phyloP scores from a whole-genome alignment of 2,888 invertebrate species.

The Limnephilus rhombicus region DNA sequence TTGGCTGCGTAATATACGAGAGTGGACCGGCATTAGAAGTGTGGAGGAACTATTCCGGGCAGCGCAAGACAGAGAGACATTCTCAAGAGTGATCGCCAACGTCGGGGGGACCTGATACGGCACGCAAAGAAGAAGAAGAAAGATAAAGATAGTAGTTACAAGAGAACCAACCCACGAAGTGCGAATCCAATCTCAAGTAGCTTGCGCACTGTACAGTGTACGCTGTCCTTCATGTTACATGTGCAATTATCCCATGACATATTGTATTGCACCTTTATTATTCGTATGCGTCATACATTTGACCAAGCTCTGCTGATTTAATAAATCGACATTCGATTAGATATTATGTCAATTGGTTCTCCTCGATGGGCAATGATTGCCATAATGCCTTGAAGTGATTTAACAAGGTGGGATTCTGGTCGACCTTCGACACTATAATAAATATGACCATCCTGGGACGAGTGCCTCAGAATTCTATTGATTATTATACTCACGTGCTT shows the following conservation, averaged over 20 bases:
- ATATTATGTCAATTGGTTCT: conserved; percentile 16
- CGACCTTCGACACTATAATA: conserved; percentile 33
- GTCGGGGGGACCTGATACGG: too few relatives aligned
- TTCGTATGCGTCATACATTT: not conserved
- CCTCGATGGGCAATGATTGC: not conserved
- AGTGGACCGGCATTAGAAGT: too few relatives aligned
- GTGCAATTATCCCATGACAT: not conserved
- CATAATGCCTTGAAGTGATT: not conserved
- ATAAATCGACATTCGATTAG: not conserved
- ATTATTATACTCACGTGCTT: conserved; percentile 8
- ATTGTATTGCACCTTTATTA: not conserved
- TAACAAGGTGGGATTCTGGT: conserved; percentile 26
- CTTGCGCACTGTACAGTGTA: not conserved
- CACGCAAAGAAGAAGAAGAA: too few relatives aligned
- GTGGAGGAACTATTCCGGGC: too few relatives aligned
- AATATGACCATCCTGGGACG: conserved; percentile 16
- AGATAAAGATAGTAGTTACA: not conserved
- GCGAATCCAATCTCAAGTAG: not conserved
- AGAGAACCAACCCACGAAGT: not conserved
- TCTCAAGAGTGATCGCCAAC: too few relatives aligned
- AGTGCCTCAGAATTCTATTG: not conserved
- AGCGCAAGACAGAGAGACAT: too few relatives aligned
- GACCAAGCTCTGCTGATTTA: not conserved
- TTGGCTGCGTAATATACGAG: too few relatives aligned
- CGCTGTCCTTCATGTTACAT: too few relatives aligned